phyloP scores from a whole-genome alignment of 1,140 invertebrate genomes.

The Cepaea nemoralis region DNA sequence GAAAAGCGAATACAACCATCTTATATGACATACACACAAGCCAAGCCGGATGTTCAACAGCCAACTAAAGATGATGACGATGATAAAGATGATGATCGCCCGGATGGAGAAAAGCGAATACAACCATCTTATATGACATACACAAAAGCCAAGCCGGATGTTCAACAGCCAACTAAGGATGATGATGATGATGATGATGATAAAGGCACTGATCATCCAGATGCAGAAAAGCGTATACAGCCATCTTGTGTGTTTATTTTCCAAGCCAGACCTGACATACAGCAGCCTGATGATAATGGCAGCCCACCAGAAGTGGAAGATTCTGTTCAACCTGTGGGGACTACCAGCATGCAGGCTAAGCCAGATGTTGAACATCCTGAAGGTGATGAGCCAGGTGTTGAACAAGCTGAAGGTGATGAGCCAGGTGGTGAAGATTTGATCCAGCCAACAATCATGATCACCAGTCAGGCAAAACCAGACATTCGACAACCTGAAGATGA shows the following conservation, averaged over 20 bases:
- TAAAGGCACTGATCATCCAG: background rate
- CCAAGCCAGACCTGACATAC: conserved; percentile 33
- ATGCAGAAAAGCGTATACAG: background rate
- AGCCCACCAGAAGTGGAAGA: conserved; percentile 19
- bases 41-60: conserved; percentile 35
- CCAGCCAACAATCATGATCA: conserved; percentile 12
- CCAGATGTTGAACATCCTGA: conserved; percentile 35
- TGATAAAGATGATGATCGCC: background rate
- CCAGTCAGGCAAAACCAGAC: conserved; percentile 30
- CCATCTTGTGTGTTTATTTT: background rate
- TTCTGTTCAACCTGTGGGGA: background rate
- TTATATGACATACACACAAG: too few species aligned
- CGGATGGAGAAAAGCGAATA: background rate
- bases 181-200: too few species aligned
- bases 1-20: too few species aligned
- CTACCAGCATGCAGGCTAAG: conserved; percentile 5
- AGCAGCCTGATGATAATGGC: conserved; percentile 24
- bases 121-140: background rate
- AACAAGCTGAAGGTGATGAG: conserved; percentile 25
- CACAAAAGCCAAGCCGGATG: conserved; percentile 6
- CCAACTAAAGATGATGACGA: too few species aligned
- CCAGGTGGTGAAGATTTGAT: conserved; percentile 27
- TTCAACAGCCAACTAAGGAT: background rate
- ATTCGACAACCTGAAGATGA: conserved; percentile 27
- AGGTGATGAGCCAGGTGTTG: too few species aligned